Evolutionary conservation across 1,140 invertebrate species (phyloP).

Genomic region (Pachyrhynchus sulphureomaculatus): DNA sequence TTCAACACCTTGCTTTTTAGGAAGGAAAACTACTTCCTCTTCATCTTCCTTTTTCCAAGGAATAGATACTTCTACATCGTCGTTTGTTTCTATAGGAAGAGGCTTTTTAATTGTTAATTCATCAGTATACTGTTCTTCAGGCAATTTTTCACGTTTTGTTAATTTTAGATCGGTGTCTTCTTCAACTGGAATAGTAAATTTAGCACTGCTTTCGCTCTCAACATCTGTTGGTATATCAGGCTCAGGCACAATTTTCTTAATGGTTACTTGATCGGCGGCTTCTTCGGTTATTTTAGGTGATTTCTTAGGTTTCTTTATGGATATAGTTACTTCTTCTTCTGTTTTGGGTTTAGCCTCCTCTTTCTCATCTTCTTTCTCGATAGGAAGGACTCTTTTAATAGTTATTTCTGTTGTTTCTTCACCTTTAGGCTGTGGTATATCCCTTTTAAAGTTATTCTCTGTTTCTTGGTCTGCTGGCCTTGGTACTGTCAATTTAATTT

Average conservation of each 20-base stretch:
- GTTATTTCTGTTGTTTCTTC: too few relatives aligned
- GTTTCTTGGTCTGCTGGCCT: too few relatives aligned
- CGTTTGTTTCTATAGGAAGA: slow-evolving; percentile 16
- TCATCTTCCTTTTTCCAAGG: slow-evolving; percentile 33
- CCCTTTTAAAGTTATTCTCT: too few relatives aligned
- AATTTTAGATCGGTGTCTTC: background rate
- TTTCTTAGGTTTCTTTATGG: slow-evolving; percentile 10
- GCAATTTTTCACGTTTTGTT: background rate
- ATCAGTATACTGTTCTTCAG: slow-evolving; percentile 6
- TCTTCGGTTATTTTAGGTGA: slow-evolving; percentile 56
- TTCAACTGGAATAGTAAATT: background rate
- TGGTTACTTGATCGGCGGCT: slow-evolving; percentile 66
- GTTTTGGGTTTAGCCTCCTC: slow-evolving; percentile 3
- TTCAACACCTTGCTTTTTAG: slow-evolving; percentile 20
- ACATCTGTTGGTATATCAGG: background rate
- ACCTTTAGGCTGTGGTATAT: too few relatives aligned
- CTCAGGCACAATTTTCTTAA: slow-evolving; percentile 52
- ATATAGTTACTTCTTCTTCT: slow-evolving; percentile 30
- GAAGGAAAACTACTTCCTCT: slow-evolving; percentile 29
- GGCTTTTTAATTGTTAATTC: slow-evolving; percentile 40
- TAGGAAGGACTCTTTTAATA: too few relatives aligned
- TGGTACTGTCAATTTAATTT: background rate
- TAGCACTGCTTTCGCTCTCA: background rate
- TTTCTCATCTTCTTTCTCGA: slow-evolving; percentile 12
- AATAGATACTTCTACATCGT: slow-evolving; percentile 1